Evolutionary conservation across 2,113 vertebrate genomes (phyloP).

Genomic region (Nerophis lumbriciformis): DNA sequence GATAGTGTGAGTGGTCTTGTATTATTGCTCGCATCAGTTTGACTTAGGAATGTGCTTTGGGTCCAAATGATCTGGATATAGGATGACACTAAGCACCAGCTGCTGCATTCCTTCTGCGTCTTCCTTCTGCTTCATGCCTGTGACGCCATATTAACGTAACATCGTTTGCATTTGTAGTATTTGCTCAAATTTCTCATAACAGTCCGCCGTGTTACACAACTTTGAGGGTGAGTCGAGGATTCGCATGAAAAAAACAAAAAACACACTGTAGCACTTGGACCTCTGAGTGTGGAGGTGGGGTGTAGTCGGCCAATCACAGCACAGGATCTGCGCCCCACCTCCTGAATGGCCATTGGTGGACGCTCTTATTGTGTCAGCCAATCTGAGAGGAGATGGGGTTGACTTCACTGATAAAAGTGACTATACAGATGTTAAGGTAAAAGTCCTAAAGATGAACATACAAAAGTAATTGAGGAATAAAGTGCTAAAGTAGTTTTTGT

Average conservation of each 20-base stretch:
- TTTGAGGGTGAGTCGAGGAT: slow-evolving; percentile 17
- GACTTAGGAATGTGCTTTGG: slow-evolving; percentile 49
- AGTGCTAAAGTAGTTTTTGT: no score
- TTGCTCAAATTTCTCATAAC: neutral
- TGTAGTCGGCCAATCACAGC: slow-evolving; percentile 55
- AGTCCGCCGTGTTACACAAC: neutral
- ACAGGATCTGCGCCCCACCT: slow-evolving; percentile 54
- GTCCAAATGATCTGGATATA: slow-evolving; percentile 36
- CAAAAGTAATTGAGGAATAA: no score
- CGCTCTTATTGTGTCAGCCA: slow-evolving; percentile 25
- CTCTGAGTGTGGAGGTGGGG: slow-evolving; percentile 12
- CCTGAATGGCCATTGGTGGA: slow-evolving; percentile 49
- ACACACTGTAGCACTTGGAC: slow-evolving; percentile 11
- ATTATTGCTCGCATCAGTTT: slow-evolving; percentile 12
- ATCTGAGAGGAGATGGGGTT: slow-evolving; percentile 22
- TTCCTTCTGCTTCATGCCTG: slow-evolving; percentile 17
- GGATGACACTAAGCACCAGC: slow-evolving; percentile 36
- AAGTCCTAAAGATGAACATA: no score
- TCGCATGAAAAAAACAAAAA: neutral
- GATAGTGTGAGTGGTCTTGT: slow-evolving; percentile 8
- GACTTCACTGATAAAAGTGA: neutral
- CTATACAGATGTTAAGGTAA: neutral
- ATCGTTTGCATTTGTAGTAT: neutral
- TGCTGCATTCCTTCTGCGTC: slow-evolving; percentile 42
- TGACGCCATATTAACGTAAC: neutral